A percentile compares a stretch with the other conserved stretches of the same genome.
These are phyloP conservation scores for Oasisia sp. DNA, from an alignment of 2,888 invertebrate species.

Conservation along the genomic window DNA sequence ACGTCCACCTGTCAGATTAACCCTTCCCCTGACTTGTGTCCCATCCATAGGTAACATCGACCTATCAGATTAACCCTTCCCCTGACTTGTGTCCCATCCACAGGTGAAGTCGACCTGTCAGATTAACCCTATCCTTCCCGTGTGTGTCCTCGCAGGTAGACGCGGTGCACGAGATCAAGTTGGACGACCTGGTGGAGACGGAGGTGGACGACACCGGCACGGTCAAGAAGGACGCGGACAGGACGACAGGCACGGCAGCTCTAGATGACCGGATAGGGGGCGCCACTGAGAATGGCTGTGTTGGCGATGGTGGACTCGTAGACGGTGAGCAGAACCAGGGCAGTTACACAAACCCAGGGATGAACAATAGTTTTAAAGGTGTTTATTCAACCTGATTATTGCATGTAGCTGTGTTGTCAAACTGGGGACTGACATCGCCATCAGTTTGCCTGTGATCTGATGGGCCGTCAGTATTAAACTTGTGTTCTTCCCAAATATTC, in stretches of 20 bases:
- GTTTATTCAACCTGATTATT: no score
- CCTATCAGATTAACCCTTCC: background rate
- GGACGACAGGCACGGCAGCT: background rate
- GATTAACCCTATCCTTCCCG: background rate
- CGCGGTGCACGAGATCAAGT: slow-evolving; percentile 74
- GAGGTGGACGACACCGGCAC: slow-evolving; percentile 83
- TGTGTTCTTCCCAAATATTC: no score
- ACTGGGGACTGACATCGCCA: no score
- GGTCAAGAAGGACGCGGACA: slow-evolving; percentile 42
- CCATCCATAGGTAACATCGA: background rate
- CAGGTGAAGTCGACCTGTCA: background rate
- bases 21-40: background rate
- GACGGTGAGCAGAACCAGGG: background rate
- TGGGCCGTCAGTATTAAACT: no score
- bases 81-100: background rate
- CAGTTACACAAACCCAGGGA: background rate
- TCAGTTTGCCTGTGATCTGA: no score
- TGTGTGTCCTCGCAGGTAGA: background rate
- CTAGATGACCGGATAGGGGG: background rate
- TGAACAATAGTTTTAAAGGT: background rate
- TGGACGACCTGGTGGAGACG: slow-evolving; percentile 79
- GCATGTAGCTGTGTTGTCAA: no score
- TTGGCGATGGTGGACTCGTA: background rate
- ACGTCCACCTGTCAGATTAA: background rate
- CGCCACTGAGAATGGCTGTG: background rate